These are phyloP conservation scores for Heliconius eleuchia DNA, from an alignment of 1,140 invertebrate genomes.

Conservation along the genomic window DNA sequence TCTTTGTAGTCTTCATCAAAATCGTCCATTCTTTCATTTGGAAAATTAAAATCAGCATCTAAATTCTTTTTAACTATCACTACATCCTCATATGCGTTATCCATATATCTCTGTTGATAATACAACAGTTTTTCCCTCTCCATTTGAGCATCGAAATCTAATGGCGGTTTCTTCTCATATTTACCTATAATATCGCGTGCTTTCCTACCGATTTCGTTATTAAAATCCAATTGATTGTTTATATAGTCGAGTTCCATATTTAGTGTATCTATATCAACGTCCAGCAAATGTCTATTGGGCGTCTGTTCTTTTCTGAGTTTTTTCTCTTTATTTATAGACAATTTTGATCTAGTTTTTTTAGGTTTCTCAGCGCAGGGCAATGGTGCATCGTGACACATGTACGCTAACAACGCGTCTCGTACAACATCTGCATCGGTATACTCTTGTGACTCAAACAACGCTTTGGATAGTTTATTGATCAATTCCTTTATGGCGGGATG, in stretches of 20 bases:
- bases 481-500: slow-evolving; percentile 87
- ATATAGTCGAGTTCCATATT: slow-evolving; percentile 76
- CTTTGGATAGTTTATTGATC: slow-evolving; percentile 83
- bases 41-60: slow-evolving; percentile 80
- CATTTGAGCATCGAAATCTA: slow-evolving; percentile 79
- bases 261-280: slow-evolving; percentile 67
- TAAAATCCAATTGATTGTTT: slow-evolving; percentile 73
- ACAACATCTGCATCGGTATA: slow-evolving; percentile 86
- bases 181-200: slow-evolving; percentile 71
- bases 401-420: slow-evolving; percentile 90
- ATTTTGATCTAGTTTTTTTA: slow-evolving; percentile 47
- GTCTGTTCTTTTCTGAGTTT: slow-evolving; percentile 49
- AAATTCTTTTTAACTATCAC: slow-evolving; percentile 79
- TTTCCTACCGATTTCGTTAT: slow-evolving; percentile 71
- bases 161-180: slow-evolving; percentile 65
- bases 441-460: slow-evolving; percentile 85
- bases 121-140: slow-evolving; percentile 78
- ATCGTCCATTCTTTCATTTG: slow-evolving; percentile 70
- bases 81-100: slow-evolving; percentile 78
- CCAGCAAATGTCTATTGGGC: slow-evolving; percentile 54
- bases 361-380: slow-evolving; percentile 85
- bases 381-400: slow-evolving; percentile 90
- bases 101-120: slow-evolving; percentile 78
- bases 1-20: slow-evolving; percentile 79
- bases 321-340: slow-evolving; percentile 46